Evolutionary conservation across 2,797 vertebrate genomes (phyloP).

Genomic region (Sebastes iracundus): DNA sequence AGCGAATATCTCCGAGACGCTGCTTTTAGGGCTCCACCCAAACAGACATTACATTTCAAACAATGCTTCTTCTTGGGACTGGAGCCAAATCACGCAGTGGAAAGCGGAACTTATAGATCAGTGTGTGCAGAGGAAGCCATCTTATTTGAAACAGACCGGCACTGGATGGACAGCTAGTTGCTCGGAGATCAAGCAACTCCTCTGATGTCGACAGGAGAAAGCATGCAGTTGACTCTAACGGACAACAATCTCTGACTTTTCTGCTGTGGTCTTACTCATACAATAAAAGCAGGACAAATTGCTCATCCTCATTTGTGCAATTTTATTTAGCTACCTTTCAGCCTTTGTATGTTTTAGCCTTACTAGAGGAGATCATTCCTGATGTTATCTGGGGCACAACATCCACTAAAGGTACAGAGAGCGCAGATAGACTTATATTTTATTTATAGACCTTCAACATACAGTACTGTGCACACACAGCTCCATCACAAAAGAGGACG

Average conservation of each 20-base stretch:
- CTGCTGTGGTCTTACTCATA: background rate
- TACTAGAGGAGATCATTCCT: background rate
- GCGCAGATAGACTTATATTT: slow-evolving; percentile 2
- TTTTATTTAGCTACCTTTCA: background rate
- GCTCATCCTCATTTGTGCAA: background rate
- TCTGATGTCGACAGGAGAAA: slow-evolving; percentile 1
- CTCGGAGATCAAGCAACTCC: background rate
- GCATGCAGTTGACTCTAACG: background rate
- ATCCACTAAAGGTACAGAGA: background rate
- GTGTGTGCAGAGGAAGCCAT: background rate
- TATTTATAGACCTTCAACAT: slow-evolving; percentile 24
- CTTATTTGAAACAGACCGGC: background rate
- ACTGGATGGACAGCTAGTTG: background rate
- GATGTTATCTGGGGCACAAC: background rate
- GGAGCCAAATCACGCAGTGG: slow-evolving; percentile 23
- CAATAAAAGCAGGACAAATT: background rate
- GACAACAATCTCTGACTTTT: background rate
- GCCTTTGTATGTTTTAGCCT: background rate
- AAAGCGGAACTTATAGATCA: slow-evolving; percentile 6
- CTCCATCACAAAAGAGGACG: background rate
- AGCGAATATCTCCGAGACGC: slow-evolving; percentile 32
- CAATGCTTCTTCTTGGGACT: slow-evolving; percentile 29
- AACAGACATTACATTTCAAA: slow-evolving; percentile 44
- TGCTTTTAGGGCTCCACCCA: slow-evolving; percentile 42
- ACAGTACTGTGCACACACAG: background rate